These are phyloP conservation scores for Sterna hirundo DNA, from an alignment of 2,113 vertebrate genomes.

Conservation along the genomic window DNA sequence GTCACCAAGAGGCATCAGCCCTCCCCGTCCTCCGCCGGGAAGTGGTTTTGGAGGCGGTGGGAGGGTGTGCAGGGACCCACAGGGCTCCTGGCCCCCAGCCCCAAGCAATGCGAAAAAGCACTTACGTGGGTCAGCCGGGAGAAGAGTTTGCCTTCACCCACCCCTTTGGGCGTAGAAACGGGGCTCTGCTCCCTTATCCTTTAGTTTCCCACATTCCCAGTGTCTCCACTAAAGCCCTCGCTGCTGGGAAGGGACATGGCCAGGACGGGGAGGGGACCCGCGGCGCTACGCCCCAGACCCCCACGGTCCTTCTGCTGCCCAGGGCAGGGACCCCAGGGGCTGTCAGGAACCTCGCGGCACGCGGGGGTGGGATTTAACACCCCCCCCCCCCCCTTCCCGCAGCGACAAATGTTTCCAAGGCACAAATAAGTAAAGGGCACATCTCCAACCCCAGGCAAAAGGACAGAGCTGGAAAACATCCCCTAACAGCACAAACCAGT, in stretches of 20 bases:
- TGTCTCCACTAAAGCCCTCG: rapidly evolving
- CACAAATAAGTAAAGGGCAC: background rate
- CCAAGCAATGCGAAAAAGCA: too few relatives aligned
- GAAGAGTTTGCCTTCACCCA: background rate
- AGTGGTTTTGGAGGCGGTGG: rapidly evolving
- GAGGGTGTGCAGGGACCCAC: background rate
- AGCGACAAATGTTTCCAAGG: background rate
- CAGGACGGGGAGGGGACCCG: rapidly evolving
- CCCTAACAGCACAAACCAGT: background rate
- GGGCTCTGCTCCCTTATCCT: background rate
- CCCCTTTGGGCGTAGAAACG: background rate
- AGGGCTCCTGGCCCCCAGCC: background rate
- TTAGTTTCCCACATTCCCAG: background rate
- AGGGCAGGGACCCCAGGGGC: background rate
- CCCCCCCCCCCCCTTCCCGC: background rate
- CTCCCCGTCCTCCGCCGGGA: rapidly evolving
- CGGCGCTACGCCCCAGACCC: rapidly evolving
- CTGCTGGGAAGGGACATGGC: rapidly evolving
- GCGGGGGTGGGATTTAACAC: background rate
- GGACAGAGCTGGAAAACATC: background rate
- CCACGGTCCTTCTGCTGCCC: rapidly evolving
- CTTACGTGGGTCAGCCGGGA: background rate
- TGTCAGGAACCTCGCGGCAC: rapidly evolving
- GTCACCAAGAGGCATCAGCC: background rate
- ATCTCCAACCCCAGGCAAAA: background rate